Evolutionary conservation across 1,140 invertebrate species (phyloP).

Genomic region (Leptoteleia sp.): DNA sequence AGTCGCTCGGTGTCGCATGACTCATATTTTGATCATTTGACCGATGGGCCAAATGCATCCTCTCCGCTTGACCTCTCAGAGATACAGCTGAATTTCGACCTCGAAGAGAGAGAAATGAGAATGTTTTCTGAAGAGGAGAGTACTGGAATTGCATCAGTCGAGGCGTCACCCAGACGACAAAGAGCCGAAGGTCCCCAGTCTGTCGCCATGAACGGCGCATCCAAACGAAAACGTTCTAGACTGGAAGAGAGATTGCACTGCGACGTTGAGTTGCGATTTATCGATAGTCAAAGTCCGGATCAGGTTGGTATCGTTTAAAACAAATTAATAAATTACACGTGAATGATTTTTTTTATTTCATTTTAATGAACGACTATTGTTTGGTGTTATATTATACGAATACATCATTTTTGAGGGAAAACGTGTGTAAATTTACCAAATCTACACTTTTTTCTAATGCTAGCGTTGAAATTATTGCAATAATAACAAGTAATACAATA

Average conservation of each 20-base stretch:
- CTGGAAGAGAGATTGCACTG: conserved; percentile 81
- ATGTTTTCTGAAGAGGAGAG: conserved; percentile 93
- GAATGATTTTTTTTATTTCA: neutral
- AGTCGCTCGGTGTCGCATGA: conserved; percentile 92
- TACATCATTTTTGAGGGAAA: too few relatives aligned
- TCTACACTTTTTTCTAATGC: too few relatives aligned
- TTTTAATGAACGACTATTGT: too few relatives aligned
- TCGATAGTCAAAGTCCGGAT: conserved; percentile 83
- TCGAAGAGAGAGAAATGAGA: conserved; percentile 91
- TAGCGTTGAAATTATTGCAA: too few relatives aligned
- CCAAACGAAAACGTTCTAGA: conserved; percentile 80
- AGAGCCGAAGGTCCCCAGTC: conserved; percentile 75
- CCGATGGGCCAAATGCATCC: conserved; percentile 81
- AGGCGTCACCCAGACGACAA: conserved; percentile 81
- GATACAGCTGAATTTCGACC: conserved; percentile 90
- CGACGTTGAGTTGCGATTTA: conserved; percentile 81
- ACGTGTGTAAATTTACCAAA: too few relatives aligned
- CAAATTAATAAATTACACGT: too few relatives aligned
- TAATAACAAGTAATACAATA: too few relatives aligned
- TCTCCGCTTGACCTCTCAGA: conserved; percentile 88
- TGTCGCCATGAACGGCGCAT: conserved; percentile 72
- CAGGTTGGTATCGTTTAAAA: conserved; percentile 72
- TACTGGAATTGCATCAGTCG: conserved; percentile 82
- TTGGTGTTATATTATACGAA: too few relatives aligned
- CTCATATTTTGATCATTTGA: conserved; percentile 92